These are phyloP conservation scores for Plutomurus gul DNA, from an alignment of 1,140 invertebrate genomes.

Conservation along the genomic window DNA sequence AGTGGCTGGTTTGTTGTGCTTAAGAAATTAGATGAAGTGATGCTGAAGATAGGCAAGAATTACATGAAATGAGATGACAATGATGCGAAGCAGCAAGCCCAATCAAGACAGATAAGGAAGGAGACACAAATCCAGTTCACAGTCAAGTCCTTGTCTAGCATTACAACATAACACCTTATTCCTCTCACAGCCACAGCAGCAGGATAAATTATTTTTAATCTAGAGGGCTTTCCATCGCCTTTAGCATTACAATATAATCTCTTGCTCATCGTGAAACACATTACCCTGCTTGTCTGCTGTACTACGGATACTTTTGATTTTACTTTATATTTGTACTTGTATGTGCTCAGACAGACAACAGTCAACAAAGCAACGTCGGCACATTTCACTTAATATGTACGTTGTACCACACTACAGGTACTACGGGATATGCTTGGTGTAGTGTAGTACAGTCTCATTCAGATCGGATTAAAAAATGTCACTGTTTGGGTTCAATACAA, in stretches of 20 bases:
- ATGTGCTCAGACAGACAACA: too few species aligned
- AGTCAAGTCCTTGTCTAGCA: background rate
- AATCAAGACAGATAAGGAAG: constrained; percentile 5
- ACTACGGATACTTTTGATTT: background rate
- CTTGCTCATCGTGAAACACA: background rate
- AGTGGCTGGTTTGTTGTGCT: too few species aligned
- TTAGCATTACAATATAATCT: background rate
- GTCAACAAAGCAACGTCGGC: too few species aligned
- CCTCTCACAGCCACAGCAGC: background rate
- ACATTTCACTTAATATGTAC: too few species aligned
- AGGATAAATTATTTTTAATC: constrained; percentile 28
- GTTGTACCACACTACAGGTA: too few species aligned
- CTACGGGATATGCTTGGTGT: too few species aligned
- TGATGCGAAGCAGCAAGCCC: constrained; percentile 3
- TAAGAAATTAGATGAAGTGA: background rate
- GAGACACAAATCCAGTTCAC: constrained; percentile 18
- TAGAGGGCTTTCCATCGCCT: constrained; percentile 18
- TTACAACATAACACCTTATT: background rate
- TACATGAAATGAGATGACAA: background rate
- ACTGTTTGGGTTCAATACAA: too few species aligned
- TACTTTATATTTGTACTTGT: background rate
- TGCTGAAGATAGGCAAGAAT: background rate
- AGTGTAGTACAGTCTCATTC: too few species aligned
- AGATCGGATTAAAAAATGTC: too few species aligned
- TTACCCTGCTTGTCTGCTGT: too few species aligned